phyloP scores from a whole-genome alignment of 2,888 invertebrate genomes.

The Ectropis crepuscularia region DNA sequence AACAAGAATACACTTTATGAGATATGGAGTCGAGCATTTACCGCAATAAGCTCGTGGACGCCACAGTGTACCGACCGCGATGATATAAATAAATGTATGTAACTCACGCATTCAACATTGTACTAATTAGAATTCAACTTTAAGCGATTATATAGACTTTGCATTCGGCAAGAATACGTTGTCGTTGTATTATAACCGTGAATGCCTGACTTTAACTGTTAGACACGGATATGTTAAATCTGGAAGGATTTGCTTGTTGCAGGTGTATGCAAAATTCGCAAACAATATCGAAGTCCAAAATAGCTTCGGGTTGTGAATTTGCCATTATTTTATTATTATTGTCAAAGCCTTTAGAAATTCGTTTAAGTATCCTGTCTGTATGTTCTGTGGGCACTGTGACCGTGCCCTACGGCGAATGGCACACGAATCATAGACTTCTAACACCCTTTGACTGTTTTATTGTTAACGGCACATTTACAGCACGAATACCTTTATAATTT shows the following conservation, averaged over 20 bases:
- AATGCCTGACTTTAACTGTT: too few relatives aligned
- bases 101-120: background rate
- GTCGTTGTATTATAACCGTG: too few relatives aligned
- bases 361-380: background rate
- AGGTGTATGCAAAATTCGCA: too few relatives aligned
- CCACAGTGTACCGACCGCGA: constrained; percentile 6
- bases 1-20: constrained; percentile 20
- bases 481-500: constrained; percentile 49
- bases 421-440: constrained; percentile 30
- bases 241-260: too few relatives aligned
- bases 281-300: too few relatives aligned
- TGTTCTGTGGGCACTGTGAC: constrained; percentile 7
- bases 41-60: background rate
- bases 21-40: constrained; percentile 12
- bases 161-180: too few relatives aligned
- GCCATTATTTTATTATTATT: too few relatives aligned
- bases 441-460: constrained; percentile 47
- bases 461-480: constrained; percentile 61
- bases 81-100: background rate
- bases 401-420: constrained; percentile 11
- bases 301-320: too few relatives aligned
- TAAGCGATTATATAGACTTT: too few relatives aligned
- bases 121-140: too few relatives aligned
- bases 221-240: too few relatives aligned
- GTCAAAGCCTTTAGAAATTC: background rate